Percentiles rank a stretch among this genome's conserved stretches.
Conservation (phyloP, 2,888 invertebrate species). For the Ceratothoa steindachneri region DNA sequence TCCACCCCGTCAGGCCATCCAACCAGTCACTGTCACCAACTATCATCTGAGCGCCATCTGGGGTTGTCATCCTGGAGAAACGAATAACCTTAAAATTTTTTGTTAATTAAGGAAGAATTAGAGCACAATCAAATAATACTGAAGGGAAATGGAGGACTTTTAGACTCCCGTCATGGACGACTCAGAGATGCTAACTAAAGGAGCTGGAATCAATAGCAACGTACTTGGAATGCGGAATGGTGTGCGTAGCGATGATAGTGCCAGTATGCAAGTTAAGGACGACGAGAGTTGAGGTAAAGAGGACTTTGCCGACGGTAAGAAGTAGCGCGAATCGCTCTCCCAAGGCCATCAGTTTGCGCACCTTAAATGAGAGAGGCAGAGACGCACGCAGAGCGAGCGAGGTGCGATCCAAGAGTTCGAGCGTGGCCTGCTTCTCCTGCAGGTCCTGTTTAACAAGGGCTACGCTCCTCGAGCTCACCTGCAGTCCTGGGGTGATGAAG, state of each 20-base stretch:
- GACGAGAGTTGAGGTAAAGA: slow-evolving; percentile 33
- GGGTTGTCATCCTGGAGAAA: slow-evolving; percentile 41
- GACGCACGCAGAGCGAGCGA: slow-evolving; percentile 15
- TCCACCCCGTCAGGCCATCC: slow-evolving; percentile 25
- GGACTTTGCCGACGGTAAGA: slow-evolving; percentile 27
- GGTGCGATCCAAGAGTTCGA: slow-evolving; percentile 28
- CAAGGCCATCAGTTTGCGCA: slow-evolving; percentile 42
- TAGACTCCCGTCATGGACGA: too few relatives aligned
- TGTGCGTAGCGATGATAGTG: slow-evolving; percentile 21
- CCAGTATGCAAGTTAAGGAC: slow-evolving; percentile 27
- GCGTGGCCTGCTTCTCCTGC: slow-evolving; percentile 34
- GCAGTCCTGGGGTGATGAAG: slow-evolving; percentile 37
- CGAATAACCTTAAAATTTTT: too few relatives aligned
- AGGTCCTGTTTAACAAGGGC: slow-evolving; percentile 35
- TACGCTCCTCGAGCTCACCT: slow-evolving; percentile 23
- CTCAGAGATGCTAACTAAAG: too few relatives aligned
- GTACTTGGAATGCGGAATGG: slow-evolving; percentile 41
- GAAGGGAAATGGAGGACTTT: too few relatives aligned
- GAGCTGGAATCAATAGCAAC: too few relatives aligned
- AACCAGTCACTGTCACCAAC: slow-evolving; percentile 40
- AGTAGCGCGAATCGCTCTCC: slow-evolving; percentile 40
- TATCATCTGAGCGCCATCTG: slow-evolving; percentile 43
- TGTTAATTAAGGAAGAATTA: too few relatives aligned
- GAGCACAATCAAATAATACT: too few relatives aligned
- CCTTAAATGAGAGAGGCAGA: slow-evolving; percentile 33